A percentile compares a stretch with the other conserved stretches of the same genome.
phyloP scores from a whole-genome alignment of 2,888 invertebrate genomes.

The Zygogramma bicolorata region DNA sequence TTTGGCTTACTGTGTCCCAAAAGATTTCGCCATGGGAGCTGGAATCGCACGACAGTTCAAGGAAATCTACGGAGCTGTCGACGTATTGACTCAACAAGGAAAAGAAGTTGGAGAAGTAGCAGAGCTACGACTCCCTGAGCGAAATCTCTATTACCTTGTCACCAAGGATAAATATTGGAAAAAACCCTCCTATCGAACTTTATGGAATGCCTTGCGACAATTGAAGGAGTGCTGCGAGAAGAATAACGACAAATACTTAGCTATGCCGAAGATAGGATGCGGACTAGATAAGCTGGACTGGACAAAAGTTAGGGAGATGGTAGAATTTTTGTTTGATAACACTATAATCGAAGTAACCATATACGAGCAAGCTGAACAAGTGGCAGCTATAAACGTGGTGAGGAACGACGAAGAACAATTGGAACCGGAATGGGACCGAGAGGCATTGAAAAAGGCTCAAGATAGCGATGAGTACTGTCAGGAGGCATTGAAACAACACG shows the following conservation, averaged over 20 bases:
- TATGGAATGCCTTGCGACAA: constrained; percentile 7
- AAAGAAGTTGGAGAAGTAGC: too few relatives aligned
- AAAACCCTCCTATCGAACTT: constrained; percentile 11
- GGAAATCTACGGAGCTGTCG: too few relatives aligned
- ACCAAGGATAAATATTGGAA: constrained; percentile 18
- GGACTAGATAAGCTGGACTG: constrained; percentile 17
- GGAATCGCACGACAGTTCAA: constrained; percentile 22
- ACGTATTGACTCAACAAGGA: too few relatives aligned
- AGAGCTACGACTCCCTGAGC: background rate
- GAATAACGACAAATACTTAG: constrained; percentile 10
- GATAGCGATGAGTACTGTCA: constrained; percentile 14
- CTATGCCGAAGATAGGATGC: constrained; percentile 7
- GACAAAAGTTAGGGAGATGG: constrained; percentile 19
- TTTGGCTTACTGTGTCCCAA: constrained; percentile 10
- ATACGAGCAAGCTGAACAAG: background rate
- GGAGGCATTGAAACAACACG: background rate
- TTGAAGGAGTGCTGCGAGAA: constrained; percentile 9
- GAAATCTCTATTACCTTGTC: constrained; percentile 13
- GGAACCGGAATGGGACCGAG: constrained; percentile 24
- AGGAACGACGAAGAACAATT: background rate
- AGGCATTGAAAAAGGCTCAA: constrained; percentile 13
- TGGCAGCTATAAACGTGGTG: background rate
- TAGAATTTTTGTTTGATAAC: constrained; percentile 16
- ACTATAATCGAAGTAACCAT: background rate
- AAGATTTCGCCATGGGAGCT: constrained; percentile 15